Conservation (phyloP, 64 coral and sea anemone genomes). For the Montipora efflorescens region DNA sequence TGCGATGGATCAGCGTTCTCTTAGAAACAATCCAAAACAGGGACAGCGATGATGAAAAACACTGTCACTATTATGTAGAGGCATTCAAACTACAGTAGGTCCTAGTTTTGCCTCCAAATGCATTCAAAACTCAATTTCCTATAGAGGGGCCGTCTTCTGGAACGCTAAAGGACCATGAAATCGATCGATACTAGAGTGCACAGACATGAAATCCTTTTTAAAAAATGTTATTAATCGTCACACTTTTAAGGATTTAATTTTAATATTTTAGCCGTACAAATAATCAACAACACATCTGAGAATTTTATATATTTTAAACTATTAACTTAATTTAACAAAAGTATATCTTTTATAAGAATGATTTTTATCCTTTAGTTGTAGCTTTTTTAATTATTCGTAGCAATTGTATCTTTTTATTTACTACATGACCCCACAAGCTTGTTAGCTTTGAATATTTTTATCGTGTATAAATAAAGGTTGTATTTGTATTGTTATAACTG, state of each 20-base stretch:
- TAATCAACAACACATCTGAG: not conserved
- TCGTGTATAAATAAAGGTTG: not conserved
- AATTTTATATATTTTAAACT: not conserved
- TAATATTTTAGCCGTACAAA: not conserved
- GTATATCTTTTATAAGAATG: not conserved
- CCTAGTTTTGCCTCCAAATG: not conserved
- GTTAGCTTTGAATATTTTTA: not conserved
- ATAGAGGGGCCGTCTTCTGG: not conserved
- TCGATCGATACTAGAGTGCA: too few relatives aligned
- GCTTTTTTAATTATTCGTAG: not conserved
- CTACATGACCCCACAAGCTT: not conserved
- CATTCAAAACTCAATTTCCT: not conserved
- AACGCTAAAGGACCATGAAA: not conserved
- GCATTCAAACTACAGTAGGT: not conserved
- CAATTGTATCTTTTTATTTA: not conserved
- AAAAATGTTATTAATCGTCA: not conserved
- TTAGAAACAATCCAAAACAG: too few relatives aligned
- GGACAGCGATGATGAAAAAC: too few relatives aligned
- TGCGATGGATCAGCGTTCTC: too few relatives aligned
- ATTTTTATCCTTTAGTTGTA: not conserved
- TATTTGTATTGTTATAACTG: not conserved
- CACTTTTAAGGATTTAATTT: slow-evolving; percentile 7
- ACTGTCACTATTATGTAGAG: too few relatives aligned
- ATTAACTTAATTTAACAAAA: not conserved
- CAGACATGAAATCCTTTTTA: too few relatives aligned